A percentile compares a stretch with the other conserved stretches of the same genome.
Conservation (phyloP, 2,888 invertebrate genomes). For the Andrena hattorfiana region DNA sequence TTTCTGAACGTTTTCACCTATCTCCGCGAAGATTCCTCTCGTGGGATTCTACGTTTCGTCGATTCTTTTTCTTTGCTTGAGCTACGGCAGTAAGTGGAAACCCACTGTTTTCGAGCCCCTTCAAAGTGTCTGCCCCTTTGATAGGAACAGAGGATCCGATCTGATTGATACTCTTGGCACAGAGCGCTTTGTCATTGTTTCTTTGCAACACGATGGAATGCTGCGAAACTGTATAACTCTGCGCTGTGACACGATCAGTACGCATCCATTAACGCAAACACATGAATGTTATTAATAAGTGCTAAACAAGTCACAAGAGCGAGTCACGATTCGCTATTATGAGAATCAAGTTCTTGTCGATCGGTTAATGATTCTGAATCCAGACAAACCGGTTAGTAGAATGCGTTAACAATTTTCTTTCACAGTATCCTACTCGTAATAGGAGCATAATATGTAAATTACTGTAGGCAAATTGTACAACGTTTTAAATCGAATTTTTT, state of each 20-base stretch:
- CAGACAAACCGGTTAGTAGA: constrained; percentile 57
- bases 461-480: not conserved
- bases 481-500: constrained; percentile 47
- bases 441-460: not conserved
- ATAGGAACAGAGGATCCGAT: not conserved
- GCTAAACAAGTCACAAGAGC: constrained; percentile 21
- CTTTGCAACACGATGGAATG: not conserved
- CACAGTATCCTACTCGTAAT: not conserved
- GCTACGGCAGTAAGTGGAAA: constrained; percentile 60
- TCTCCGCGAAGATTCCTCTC: not conserved
- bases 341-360: not conserved
- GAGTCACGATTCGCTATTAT: constrained; percentile 58
- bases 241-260: constrained; percentile 4
- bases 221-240: not conserved
- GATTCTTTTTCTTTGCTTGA: not conserved
- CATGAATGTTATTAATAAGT: constrained; percentile 41
- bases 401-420: not conserved
- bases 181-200: not conserved
- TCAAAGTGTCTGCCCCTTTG: constrained; percentile 17
- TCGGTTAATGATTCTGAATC: constrained; percentile 44
- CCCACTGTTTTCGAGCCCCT: constrained; percentile 60
- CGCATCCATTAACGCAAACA: constrained; percentile 45
- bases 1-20: constrained; percentile 6
- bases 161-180: not conserved
- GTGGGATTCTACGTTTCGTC: not conserved